These are phyloP conservation scores for Gymnorhina tibicen DNA, from an alignment of 2,113 vertebrate species.

Conservation along the genomic window DNA sequence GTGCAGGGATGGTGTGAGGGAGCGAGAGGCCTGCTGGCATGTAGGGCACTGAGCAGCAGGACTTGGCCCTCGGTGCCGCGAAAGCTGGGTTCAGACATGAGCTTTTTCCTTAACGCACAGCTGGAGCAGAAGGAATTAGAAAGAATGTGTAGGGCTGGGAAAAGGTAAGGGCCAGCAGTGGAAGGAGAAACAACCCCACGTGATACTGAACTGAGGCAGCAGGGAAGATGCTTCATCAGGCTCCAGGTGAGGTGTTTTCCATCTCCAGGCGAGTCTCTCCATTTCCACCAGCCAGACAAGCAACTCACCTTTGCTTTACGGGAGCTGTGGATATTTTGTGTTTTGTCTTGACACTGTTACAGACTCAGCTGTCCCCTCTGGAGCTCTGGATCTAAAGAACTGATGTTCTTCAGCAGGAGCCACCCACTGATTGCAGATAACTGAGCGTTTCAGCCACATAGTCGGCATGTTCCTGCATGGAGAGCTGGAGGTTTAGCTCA, in stretches of 20 bases:
- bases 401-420: neutral
- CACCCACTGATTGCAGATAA: rapidly evolving
- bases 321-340: rapidly evolving
- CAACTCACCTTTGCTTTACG: neutral
- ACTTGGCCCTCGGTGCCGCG: neutral
- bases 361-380: neutral
- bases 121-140: neutral
- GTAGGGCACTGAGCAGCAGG: neutral
- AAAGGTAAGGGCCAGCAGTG: neutral
- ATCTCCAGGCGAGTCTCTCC: neutral
- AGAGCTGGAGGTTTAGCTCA: neutral
- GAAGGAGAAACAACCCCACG: neutral
- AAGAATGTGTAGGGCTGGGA: neutral
- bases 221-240: neutral
- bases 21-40: neutral
- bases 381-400: no score
- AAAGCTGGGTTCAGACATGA: neutral
- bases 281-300: neutral
- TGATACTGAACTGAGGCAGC: neutral
- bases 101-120: neutral
- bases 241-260: neutral
- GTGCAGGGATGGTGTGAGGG: rapidly evolving
- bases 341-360: neutral
- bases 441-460: rapidly evolving
- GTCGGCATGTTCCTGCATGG: rapidly evolving